These are phyloP conservation scores for Bothrops jararaca DNA, from an alignment of 2,113 vertebrate species.

Conservation along the genomic window DNA sequence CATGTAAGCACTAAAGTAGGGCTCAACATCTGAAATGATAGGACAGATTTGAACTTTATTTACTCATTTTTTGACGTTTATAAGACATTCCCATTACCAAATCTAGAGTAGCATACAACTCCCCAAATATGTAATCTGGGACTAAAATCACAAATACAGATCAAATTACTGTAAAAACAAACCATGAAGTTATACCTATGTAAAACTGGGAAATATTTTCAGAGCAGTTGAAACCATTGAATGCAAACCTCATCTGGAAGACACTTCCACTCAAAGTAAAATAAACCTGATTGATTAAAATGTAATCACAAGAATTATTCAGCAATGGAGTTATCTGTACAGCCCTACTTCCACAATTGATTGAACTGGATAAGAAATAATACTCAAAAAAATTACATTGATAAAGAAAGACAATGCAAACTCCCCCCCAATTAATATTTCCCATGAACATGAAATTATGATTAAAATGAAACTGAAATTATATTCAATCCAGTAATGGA, in stretches of 20 bases:
- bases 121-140: not conserved
- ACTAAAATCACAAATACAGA: not conserved
- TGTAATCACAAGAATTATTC: not conserved
- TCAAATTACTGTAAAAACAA: not conserved
- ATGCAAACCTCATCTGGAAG: not conserved
- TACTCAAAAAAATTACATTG: not conserved
- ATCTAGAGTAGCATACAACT: not conserved
- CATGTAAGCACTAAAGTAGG: slow-evolving; percentile 74
- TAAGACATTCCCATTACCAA: not conserved
- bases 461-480: not conserved
- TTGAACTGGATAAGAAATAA: not conserved
- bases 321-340: not conserved
- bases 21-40: not conserved
- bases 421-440: not conserved
- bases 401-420: not conserved
- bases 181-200: not conserved
- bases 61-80: not conserved
- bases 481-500: not conserved
- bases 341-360: not conserved
- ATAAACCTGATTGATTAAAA: not conserved
- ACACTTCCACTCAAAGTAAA: not conserved
- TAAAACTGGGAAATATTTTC: not conserved
- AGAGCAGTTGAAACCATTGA: not conserved
- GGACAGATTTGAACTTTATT: not conserved
- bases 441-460: not conserved